Base-by-base conservation (phyloP, 2,888 invertebrate species). In the Luperina testacea region DNA sequence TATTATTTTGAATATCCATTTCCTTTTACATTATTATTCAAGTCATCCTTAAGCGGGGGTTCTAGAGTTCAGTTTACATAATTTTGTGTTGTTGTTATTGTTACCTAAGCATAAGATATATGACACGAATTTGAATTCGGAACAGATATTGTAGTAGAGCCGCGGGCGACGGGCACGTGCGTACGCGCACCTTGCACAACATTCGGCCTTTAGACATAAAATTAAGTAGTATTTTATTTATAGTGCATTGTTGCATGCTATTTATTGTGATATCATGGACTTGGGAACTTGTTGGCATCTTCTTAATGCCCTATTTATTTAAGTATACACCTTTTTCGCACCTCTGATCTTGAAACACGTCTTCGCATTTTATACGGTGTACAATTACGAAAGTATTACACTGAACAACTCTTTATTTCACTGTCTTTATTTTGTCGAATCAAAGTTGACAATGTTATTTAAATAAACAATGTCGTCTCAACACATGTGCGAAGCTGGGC, bases 1-100 rank as follows among this genome's bases (percentile, higher is more conserved):
- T 97, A 97, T 96, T 96, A 96, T 96, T 96, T 96, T 96, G 94
- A 96, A 96, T 96, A 96, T 95, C 93, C 95, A 96, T 95, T 97
- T 95, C 94, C 94, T 95, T 95, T 94, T 93, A 94, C 92, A 94
- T 95, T 95, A 95, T 94, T 95, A 95, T 95, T 95, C 92, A 94
- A 96, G 95, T 93, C 93, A 90, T 92, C 95, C 93, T 95, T 95
- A 95, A 91, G 91, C 86, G 87, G 88, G 90, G 89, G 94, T 90
- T 92, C 90, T 95, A 96, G 93, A 93, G 96, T 96, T 93, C 93
- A 96, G 91, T 95, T 96, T 95, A 92, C 90, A 92, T 92, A 91
- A 92, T 91, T 92, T 90, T 90, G 76, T 89, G 89, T 90, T 89
- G 89, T 89, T 91, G 90, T 90, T 89, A 91, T 90, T 91, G 90